Evolutionary conservation across 2,888 invertebrate genomes (phyloP), one percentile per base, ranked within the genome.

Genomic region (Erebia aethiops): DNA sequence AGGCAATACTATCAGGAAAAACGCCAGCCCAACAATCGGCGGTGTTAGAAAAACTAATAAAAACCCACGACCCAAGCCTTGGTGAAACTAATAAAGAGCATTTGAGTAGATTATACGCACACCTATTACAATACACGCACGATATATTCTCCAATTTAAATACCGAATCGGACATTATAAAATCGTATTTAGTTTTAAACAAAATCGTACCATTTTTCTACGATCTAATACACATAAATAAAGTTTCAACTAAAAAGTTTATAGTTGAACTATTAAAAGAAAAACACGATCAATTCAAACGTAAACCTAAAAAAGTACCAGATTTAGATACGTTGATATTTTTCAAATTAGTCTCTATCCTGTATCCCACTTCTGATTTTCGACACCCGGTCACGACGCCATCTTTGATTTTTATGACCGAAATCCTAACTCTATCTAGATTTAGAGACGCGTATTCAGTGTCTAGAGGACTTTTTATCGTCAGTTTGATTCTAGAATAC

Each of bases 321-420:
- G 91, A 94, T 67, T 83, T 96, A 62, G 95, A 97, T 77, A 96
- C 95, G 81, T 85, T 98, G 54, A 90, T 98, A 75, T 96, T 97
- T 82, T 95, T 99, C 73, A 98, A 98, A 90, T 82, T 98, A 75
- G 94, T 98, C 4, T 95, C 97, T 9, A 87, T 96, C 58, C 84
- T 99, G 68, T 99, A 97, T 88, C 97, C 98, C 0, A 96, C 98
- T 0, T 98, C 98, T 0, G 99, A 99, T 89, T 98, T 96, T 84
- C 94, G 96, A 56, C 99, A 99, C 94, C 96, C 96, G 0, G 95
- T 99, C 4, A 96, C 97, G n/a, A 97, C 97, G 14, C 98, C 98
- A n/a, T 93, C 94, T 78, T 92, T 97, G 77, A 92, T 97, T 75
- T 97, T 98, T 78, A 97, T 98, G 89, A 95, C 96, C 54, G 96